Base-by-base conservation (phyloP, 2,797 vertebrate genomes). In the Sorex maritimensis region DNA sequence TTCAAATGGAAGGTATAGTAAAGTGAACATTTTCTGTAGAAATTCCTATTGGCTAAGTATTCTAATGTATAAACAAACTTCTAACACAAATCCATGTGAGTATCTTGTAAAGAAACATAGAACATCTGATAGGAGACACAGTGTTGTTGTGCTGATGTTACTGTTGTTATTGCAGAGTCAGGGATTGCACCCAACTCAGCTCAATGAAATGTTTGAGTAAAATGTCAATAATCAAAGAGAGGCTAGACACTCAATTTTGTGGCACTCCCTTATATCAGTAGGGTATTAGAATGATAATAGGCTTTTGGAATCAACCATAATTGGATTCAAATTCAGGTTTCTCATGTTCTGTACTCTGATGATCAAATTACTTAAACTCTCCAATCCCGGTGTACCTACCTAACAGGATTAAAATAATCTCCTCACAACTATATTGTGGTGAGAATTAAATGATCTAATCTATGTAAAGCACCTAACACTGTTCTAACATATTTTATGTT, bases 221-320 rank as follows among this genome's bases (percentile, higher is more conserved):
- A 90, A 86, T 41, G 26, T n/a, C 77, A 75, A 69, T 38, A 92
- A 85, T 68, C 85, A 95, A 87, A 95, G 28, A 38, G 15, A 73
- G 82, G 84, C 68, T 68, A 88, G 79, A 72, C 61, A 63, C 28
- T 86, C 68, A 78, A 81, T 63, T 71, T 75, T 41, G 8, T 73
- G 15, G 14, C 34, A 44, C 19, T 91, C 49, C 34, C 15, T 83
- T 15, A 55, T 82, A 34, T 88, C 17, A 80, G 5, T 19, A 71
- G 24, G 55, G 24, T 19, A 61, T 17, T 4, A 80, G 63, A 82
- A 80, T 73, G 44, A 46, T 49, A 83, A 69, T 4, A 1, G 41
- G 19, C 58, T 91, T 90, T 72, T 28, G 10, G 61, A 85, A 92
- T 78, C 65, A 94, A 63, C 19, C 11, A 0, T 65, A 87, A 91